Evolutionary conservation across 2,888 invertebrate genomes (phyloP), one percentile per base, ranked within the genome.

Genomic region (Campoletis raptor): DNA sequence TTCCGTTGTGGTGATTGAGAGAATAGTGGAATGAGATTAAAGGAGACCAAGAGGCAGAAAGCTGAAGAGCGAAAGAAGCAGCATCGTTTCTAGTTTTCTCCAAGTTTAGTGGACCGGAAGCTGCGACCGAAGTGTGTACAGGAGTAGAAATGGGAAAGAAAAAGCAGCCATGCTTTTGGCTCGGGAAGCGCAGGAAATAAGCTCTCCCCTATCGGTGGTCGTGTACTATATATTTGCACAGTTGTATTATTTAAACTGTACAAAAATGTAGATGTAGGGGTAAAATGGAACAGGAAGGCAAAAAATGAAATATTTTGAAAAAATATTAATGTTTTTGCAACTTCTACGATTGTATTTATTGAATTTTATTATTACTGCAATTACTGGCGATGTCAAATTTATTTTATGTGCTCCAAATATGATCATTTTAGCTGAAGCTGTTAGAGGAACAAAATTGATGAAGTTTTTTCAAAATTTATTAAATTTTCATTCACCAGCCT

Each of bases 101-200:
- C 73, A 70, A 79, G 86, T 84, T 81, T 78, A 81, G 86, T 81
- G 69, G 64, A 86, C 84, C 81, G 86, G 81, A 86, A 84, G 84
- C 54, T 52, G 77, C 54, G 81, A 79, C 69, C 67, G 45, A 81
- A 81, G 45, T 66, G 69, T 80, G 78, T 40, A 81, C 70, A 42
- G 42, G 66, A 37, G 37, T 64, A n/a, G 18, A 48, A 45, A 24
- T 61, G 52, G 57, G 37, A 76, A 79, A 70, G 78, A 86, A 84
- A 84, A 84, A 86, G 73, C 78, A 74, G 73, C 66, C 36, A 30
- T 61, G 70, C 57, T 77, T 76, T 67, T 73, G 73, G 57, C 24
- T 81, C 21, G 77, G 36, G 72, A 78, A 76, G 76, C 70, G 73
- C 57, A 73, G 40, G 78, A 81, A 57, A 78, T 70, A 73, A 81